Base-by-base conservation (phyloP, 2,113 vertebrate genomes). In the Xiphophorus maculatus region DNA sequence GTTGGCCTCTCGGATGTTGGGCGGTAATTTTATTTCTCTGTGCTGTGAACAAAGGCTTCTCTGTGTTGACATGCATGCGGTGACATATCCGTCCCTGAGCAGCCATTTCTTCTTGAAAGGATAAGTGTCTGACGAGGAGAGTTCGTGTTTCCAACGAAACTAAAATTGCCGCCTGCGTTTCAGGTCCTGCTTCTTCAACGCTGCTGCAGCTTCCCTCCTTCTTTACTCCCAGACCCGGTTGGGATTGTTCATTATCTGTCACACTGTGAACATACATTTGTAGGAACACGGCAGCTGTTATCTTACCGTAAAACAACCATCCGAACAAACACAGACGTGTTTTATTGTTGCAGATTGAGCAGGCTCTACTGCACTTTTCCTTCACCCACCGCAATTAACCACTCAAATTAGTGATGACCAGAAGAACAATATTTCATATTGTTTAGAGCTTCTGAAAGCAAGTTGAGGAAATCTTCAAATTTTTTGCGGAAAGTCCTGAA, bases 21-120 rank as follows among this genome's bases (percentile, higher is more conserved):
- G 2, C 3, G 7, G 28, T 69, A 11, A 5, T 28, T 66, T 74
- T 64, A 35, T 63, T 40, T 22, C 27, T 48, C 66, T 14, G 33
- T 72, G 28, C 9, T 15, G 51, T 14, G 74, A 67, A 90, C 88
- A 88, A 86, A 66, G 76, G 0, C 44, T 29, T 10, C 73, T 76
- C 60, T 87, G 75, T 88, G 65, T 48, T 17, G 28, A 58, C 51
- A 58, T 32, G 58, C 37, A 63, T 1, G 2, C 27, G 64, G 28
- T 67, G 65, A 69, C 40, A 48, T 80, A 70, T 76, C 66, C 66
- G 27, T 84, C 66, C 63, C 81, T 42, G 83, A 80, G 65, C 76
- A 61, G 71, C 63, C 69, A 76, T 82, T 84, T 85, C 63, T 81
- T 83, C n/a, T 71, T 13, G 4, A 22, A 63, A 51, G 66, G 73